Evolutionary conservation across 2,888 invertebrate species (phyloP).

Genomic region (Protonemura montana): DNA sequence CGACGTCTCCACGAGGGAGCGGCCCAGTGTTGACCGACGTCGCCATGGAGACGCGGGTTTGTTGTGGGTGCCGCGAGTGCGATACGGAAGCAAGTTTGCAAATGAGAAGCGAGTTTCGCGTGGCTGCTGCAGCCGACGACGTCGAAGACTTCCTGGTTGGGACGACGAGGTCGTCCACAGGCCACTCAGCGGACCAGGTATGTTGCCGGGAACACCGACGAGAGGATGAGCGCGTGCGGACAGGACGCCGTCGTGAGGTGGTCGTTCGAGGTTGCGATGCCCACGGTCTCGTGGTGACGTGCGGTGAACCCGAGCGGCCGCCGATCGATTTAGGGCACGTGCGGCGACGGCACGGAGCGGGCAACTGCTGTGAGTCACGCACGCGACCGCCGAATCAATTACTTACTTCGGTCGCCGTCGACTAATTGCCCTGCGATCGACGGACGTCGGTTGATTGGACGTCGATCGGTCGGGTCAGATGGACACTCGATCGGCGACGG

Average conservation of each 20-base stretch:
- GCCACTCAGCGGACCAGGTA: not conserved
- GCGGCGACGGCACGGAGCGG: not conserved
- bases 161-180: not conserved
- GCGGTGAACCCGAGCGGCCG: not conserved
- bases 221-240: not conserved
- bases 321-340: not conserved
- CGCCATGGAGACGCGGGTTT: conserved; percentile 22
- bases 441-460: not conserved
- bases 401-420: not conserved
- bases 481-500: no score
- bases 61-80: not conserved
- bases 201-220: not conserved
- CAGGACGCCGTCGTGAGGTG: conserved; percentile 8
- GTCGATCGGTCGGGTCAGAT: not conserved
- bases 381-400: conserved; percentile 20
- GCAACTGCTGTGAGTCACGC: not conserved
- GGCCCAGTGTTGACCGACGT: conserved; percentile 28
- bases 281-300: not conserved
- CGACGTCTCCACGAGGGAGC: conserved; percentile 40
- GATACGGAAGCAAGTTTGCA: not conserved
- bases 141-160: not conserved
- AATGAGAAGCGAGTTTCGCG: not conserved
- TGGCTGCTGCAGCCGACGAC: not conserved
- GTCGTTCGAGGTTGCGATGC: conserved; percentile 43
- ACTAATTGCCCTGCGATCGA: not conserved